phyloP scores from a whole-genome alignment of 2,888 invertebrate genomes.

The Tubulanus polymorphus region DNA sequence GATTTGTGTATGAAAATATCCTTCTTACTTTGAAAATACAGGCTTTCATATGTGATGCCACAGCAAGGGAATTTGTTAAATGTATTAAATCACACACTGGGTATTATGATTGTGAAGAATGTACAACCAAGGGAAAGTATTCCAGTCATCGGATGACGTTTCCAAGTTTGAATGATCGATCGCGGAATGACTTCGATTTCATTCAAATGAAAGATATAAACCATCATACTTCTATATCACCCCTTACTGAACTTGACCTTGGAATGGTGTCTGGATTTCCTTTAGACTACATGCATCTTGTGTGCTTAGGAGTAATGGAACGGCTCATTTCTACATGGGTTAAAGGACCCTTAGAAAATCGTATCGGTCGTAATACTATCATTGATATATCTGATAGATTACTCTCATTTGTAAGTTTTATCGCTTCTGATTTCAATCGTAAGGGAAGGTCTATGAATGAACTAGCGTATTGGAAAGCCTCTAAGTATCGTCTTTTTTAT shows the following conservation, averaged over 20 bases:
- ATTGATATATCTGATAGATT: conserved; percentile 13
- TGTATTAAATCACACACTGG: conserved; percentile 14
- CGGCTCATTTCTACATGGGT: conserved; percentile 30
- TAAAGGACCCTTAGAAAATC: conserved; percentile 20
- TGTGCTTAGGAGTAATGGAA: conserved; percentile 38
- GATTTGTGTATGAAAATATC: no score
- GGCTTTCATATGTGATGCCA: conserved; percentile 21
- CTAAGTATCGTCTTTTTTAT: conserved; percentile 31
- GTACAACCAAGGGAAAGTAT: no score
- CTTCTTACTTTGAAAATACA: no score
- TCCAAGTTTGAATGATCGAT: not conserved
- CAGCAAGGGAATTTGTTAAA: conserved; percentile 17
- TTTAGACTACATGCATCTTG: conserved; percentile 32
- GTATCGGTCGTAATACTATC: conserved; percentile 11
- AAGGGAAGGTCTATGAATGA: conserved; percentile 29
- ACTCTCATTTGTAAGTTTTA: conserved; percentile 2
- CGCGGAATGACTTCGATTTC: conserved; percentile 5
- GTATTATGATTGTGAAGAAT: conserved; percentile 14
- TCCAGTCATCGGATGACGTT: no score
- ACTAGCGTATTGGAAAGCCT: conserved; percentile 36
- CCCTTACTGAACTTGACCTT: conserved; percentile 15
- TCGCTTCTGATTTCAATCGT: conserved; percentile 31
- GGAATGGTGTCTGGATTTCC: conserved; percentile 14
- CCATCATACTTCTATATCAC: conserved; percentile 13
- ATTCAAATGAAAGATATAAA: conserved; percentile 1